A percentile compares a stretch with the other conserved stretches of the same genome.
Conservation (phyloP, 1,140 invertebrate genomes). For the Lepidostoma basale region DNA sequence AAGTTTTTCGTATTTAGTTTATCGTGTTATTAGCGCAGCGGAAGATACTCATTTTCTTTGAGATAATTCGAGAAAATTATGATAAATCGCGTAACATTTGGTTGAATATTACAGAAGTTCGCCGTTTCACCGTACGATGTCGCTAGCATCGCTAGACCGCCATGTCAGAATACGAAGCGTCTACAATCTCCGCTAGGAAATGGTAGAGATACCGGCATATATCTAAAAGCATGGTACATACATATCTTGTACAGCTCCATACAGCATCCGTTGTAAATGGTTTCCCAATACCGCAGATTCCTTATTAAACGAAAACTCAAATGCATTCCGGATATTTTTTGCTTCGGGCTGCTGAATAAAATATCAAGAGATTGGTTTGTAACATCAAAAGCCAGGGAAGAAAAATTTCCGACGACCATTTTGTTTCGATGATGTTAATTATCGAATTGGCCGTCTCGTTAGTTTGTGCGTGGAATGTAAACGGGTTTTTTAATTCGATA, state of each 20-base stretch:
- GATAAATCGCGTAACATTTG: slow-evolving; percentile 9
- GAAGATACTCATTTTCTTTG: background rate
- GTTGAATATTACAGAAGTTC: slow-evolving; percentile 38
- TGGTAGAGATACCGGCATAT: slow-evolving; percentile 13
- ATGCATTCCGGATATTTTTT: slow-evolving; percentile 42
- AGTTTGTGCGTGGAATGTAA: background rate
- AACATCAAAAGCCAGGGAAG: background rate
- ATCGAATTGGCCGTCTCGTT: background rate
- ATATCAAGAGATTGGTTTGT: background rate
- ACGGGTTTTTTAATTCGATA: too few relatives aligned
- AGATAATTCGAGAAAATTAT: background rate
- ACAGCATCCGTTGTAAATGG: slow-evolving; percentile 40
- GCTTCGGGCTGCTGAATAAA: slow-evolving; percentile 8
- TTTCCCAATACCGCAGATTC: slow-evolving; percentile 37
- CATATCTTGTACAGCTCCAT: slow-evolving; percentile 26
- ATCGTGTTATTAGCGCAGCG: background rate
- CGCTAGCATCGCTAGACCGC: slow-evolving; percentile 33
- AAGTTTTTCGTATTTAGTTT: too few relatives aligned
- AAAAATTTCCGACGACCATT: background rate
- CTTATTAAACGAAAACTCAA: slow-evolving; percentile 36
- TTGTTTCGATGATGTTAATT: slow-evolving; percentile 10
- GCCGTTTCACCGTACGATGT: slow-evolving; percentile 39
- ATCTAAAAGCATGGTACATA: too few relatives aligned
- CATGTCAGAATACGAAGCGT: slow-evolving; percentile 2
- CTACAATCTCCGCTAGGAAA: slow-evolving; percentile 42